A percentile compares a stretch with the other conserved stretches of the same genome.
These are phyloP conservation scores for Parascotia fuliginaria DNA, from an alignment of 2,888 invertebrate genomes.

Conservation along the genomic window DNA sequence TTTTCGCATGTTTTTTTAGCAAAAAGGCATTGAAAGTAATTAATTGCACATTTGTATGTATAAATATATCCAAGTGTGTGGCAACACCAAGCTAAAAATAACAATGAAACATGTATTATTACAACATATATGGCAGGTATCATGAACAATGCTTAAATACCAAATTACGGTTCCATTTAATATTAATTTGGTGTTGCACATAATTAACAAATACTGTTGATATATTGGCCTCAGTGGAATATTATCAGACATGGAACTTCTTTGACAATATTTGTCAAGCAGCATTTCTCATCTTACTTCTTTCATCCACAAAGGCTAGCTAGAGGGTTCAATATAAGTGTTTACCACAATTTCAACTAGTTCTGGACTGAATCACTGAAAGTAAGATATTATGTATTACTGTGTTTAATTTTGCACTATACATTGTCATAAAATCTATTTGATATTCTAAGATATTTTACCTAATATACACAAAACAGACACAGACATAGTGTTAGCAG, in stretches of 20 bases:
- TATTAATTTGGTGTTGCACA: slow-evolving; percentile 22
- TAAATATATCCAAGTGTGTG: slow-evolving; percentile 14
- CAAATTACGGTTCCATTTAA: neutral
- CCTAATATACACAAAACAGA: slow-evolving; percentile 55
- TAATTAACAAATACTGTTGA: slow-evolving; percentile 40
- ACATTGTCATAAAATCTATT: slow-evolving; percentile 23
- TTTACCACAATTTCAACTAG: slow-evolving; percentile 19
- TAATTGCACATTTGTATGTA: slow-evolving; percentile 23
- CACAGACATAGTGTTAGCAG: slow-evolving; percentile 34
- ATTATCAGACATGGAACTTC: no score
- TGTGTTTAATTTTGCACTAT: slow-evolving; percentile 38
- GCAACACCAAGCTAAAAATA: neutral
- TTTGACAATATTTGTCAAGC: no score
- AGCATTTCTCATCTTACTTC: no score
- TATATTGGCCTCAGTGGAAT: slow-evolving; percentile 36
- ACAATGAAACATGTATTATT: neutral
- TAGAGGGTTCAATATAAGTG: no score
- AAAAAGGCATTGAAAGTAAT: neutral
- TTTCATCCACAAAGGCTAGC: no score
- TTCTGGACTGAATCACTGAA: slow-evolving; percentile 17
- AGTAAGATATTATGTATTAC: slow-evolving; percentile 36
- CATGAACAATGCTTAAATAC: neutral
- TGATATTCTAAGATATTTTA: slow-evolving; percentile 27
- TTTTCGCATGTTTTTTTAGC: neutral
- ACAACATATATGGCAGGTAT: neutral